Evolutionary conservation across 2,797 vertebrate species (phyloP), one percentile per base, ranked within the genome.

Genomic region (Cynodonichthys magdalenae): DNA sequence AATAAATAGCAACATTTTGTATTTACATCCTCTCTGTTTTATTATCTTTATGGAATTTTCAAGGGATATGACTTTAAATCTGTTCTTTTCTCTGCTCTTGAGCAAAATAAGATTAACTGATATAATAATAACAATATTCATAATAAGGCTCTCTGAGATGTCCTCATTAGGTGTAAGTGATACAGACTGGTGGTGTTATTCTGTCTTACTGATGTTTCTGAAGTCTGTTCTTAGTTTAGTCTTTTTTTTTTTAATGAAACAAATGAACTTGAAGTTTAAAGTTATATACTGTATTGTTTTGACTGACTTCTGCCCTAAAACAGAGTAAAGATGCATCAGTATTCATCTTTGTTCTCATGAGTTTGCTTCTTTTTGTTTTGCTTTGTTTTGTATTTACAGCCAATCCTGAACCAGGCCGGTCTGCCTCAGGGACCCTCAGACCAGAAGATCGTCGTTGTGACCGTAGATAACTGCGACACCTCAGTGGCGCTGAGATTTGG

Each of bases 401-500:
- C 97, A 0, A 71, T 96, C 74, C 31, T 97, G 47, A 96, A 94
- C 69, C 94, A 92, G 68, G 94, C 92, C 0, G 96, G 96, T 56
- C 89, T 97, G 53, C 95, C 95, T 0, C 96, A 97, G 87, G 97
- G 97, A 24, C 97, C 97, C 4, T 98, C 97, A 0, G 96, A 97
- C 79, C 95, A 97, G 86, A 98, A 98, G 89, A 93, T 97, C 0
- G 95, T 96, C 0, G 91, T 96, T 41, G 95, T 98, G 86, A 95
- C 94, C 0, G 93, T 98, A 85, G 96, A 98, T 29, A 92, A 94
- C 90, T 98, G 97, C 18, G 96, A 98, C 84, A 87, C 92, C 0
- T 93, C 94, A 0, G 90, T 98, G 83, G 95, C 97, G 9, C 91
- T 98, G 73, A 93, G 93, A 65, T 98, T 97, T 0, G 95, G 96